Percentiles rank a stretch among this genome's conserved stretches.
Evolutionary conservation across 2,113 vertebrate species (phyloP).

Genomic region (Hemiprocne comata): DNA sequence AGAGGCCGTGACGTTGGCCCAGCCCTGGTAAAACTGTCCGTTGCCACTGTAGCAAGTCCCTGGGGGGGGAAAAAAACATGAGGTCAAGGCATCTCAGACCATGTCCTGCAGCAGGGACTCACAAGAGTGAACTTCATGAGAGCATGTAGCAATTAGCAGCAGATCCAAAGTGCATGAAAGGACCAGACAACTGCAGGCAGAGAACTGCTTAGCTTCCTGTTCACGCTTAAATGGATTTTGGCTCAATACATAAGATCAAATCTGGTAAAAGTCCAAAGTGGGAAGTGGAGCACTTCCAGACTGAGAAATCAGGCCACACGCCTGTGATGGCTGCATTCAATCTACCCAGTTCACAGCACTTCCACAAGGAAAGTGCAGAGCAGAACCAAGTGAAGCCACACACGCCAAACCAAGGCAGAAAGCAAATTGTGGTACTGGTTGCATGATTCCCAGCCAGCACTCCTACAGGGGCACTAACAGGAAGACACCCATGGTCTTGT

Average conservation of each 20-base stretch:
- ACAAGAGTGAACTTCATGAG: neutral
- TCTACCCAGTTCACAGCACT: neutral
- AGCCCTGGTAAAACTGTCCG: slow-evolving; percentile 87
- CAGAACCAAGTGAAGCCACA: neutral
- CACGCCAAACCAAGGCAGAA: neutral
- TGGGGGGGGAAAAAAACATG: slow-evolving; percentile 27
- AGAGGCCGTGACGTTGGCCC: slow-evolving; percentile 78
- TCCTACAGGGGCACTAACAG: neutral
- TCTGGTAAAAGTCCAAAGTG: neutral
- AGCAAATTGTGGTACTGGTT: neutral
- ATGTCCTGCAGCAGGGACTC: neutral
- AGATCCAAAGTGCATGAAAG: neutral
- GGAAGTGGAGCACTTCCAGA: neutral
- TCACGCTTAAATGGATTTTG: neutral
- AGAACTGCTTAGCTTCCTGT: neutral
- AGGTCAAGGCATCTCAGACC: neutral
- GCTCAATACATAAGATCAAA: neutral
- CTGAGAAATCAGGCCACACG: fast-evolving
- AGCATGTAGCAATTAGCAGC: neutral
- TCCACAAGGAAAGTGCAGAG: neutral
- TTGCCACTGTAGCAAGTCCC: slow-evolving; percentile 84
- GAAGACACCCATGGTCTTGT: neutral
- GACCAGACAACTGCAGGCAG: neutral
- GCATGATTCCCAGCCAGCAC: neutral
- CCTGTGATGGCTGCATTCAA: neutral